phyloP scores from a whole-genome alignment of 2,113 vertebrate genomes.

The Brachyhypopomus occidentalis region DNA sequence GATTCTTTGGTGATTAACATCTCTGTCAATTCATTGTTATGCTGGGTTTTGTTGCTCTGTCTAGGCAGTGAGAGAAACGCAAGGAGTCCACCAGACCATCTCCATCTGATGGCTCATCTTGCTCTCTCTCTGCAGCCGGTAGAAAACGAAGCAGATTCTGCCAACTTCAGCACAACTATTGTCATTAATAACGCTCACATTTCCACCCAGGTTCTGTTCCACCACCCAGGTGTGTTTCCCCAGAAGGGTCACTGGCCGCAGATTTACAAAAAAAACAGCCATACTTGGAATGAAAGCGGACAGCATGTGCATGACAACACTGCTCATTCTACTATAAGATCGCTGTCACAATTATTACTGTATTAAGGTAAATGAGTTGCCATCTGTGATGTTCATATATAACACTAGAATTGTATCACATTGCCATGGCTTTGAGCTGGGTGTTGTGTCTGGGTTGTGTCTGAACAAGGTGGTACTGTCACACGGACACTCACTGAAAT shows the following conservation, averaged over 20 bases:
- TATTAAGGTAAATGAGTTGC: neutral
- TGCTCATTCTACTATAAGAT: neutral
- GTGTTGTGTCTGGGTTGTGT: slow-evolving; percentile 72
- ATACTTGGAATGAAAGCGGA: slow-evolving; percentile 82
- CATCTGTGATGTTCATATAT: neutral
- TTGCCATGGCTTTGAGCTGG: slow-evolving; percentile 69
- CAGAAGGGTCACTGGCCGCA: slow-evolving; percentile 79
- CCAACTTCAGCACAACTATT: neutral
- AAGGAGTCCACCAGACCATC: neutral
- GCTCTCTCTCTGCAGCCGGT: neutral
- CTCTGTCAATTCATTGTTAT: neutral
- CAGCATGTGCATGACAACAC: slow-evolving; percentile 76
- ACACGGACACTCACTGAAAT: slow-evolving; percentile 86
- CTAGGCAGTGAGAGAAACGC: neutral
- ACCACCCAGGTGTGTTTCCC: slow-evolving; percentile 75
- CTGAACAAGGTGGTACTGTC: slow-evolving; percentile 80
- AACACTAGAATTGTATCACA: neutral
- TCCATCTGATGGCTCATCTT: neutral
- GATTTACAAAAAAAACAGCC: slow-evolving; percentile 80
- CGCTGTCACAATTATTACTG: neutral
- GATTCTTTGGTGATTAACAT: neutral
- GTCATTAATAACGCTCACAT: neutral
- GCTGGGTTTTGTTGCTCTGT: neutral
- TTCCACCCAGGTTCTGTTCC: slow-evolving; percentile 9
- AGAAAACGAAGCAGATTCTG: neutral